phyloP scores from a whole-genome alignment of 2,113 vertebrate genomes.

The Pedetes capensis region DNA sequence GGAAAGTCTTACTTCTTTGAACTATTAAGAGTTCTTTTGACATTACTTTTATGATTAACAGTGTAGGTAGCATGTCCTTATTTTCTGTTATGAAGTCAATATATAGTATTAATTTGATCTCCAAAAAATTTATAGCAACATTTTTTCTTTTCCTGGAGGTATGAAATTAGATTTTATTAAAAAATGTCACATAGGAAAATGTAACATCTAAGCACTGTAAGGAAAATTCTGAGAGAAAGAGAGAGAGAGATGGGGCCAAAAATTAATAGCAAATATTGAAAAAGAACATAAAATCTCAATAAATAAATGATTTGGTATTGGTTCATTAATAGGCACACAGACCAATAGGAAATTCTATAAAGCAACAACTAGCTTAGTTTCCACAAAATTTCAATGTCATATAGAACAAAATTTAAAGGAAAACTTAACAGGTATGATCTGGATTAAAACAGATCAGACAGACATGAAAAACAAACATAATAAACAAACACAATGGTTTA shows the following conservation, averaged over 20 bases:
- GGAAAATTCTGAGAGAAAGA: background rate
- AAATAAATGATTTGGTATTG: background rate
- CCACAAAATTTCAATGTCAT: background rate
- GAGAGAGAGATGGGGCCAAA: background rate
- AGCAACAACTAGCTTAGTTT: background rate
- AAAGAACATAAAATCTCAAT: background rate
- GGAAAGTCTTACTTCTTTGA: background rate
- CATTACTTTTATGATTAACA: background rate
- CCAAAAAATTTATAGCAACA: background rate
- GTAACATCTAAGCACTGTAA: background rate
- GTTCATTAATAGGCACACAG: background rate
- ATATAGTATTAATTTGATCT: background rate
- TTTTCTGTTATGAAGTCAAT: background rate
- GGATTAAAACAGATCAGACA: background rate
- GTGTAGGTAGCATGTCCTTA: background rate
- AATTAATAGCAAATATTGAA: background rate
- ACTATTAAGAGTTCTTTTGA: background rate
- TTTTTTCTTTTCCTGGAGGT: background rate
- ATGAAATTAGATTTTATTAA: background rate
- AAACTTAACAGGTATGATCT: background rate
- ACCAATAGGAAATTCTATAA: background rate
- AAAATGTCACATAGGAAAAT: background rate
- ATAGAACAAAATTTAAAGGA: background rate
- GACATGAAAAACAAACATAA: background rate
- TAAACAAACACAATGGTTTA: too few species aligned